Conservation (phyloP, 2,888 invertebrate genomes). For the Teleiodes luculella region DNA sequence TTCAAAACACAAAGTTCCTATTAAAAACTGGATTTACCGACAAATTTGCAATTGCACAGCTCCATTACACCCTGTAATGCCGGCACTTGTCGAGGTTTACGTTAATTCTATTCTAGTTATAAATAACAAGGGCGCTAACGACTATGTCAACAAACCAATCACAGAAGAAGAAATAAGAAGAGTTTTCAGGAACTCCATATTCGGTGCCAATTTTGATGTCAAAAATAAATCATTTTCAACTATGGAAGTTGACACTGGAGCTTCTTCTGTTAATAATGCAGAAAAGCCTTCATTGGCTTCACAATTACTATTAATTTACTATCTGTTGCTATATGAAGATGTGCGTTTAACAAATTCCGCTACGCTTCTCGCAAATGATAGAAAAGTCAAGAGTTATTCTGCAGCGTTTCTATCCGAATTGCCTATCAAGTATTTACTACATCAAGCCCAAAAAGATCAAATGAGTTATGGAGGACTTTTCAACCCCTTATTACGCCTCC, state of each 20-base stretch:
- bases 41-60: slow-evolving; percentile 93
- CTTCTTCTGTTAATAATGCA: slow-evolving; percentile 72
- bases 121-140: slow-evolving; percentile 81
- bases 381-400: slow-evolving; percentile 90
- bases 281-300: slow-evolving; percentile 87
- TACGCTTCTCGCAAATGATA: slow-evolving; percentile 81
- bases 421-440: slow-evolving; percentile 94
- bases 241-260: slow-evolving; percentile 77
- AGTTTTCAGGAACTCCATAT: slow-evolving; percentile 88
- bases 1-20: slow-evolving; percentile 96
- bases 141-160: slow-evolving; percentile 94
- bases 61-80: slow-evolving; percentile 96
- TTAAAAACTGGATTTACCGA: slow-evolving; percentile 97
- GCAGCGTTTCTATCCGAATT: slow-evolving; percentile 92
- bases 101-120: slow-evolving; percentile 92
- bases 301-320: slow-evolving; percentile 93
- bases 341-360: slow-evolving; percentile 86
- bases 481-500: slow-evolving; percentile 89
- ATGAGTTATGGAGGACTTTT: slow-evolving; percentile 94
- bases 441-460: slow-evolving; percentile 95
- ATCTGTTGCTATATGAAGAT: slow-evolving; percentile 94
- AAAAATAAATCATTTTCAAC: slow-evolving; percentile 72
- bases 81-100: slow-evolving; percentile 95
- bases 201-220: slow-evolving; percentile 84
- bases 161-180: slow-evolving; percentile 92